Percentiles rank a stretch among this genome's conserved stretches.
Evolutionary conservation across 2,888 invertebrate species (phyloP).

Genomic region (Lasioglossum figueresi): DNA sequence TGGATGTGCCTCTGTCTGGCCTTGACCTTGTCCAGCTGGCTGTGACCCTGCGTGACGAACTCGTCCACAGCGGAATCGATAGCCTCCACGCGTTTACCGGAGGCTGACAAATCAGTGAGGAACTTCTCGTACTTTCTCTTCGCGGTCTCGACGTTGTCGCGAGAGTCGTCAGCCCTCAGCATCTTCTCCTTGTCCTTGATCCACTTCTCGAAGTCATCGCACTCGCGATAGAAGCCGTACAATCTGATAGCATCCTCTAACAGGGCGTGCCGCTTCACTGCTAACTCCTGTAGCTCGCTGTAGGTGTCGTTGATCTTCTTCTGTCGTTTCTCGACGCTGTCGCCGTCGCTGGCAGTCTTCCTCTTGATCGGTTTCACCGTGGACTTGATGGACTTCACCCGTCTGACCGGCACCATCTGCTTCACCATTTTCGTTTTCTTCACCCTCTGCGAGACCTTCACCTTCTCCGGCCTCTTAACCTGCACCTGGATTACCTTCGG

Average conservation of each 20-base stretch:
- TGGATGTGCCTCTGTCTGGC: slow-evolving; percentile 93
- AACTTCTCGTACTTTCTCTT: slow-evolving; percentile 98
- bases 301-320: slow-evolving; percentile 92
- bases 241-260: slow-evolving; percentile 96
- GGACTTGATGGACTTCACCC: slow-evolving; percentile 85
- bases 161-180: slow-evolving; percentile 92
- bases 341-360: slow-evolving; percentile 86
- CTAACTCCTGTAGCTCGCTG: slow-evolving; percentile 91
- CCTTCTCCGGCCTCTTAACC: slow-evolving; percentile 93
- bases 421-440: slow-evolving; percentile 95
- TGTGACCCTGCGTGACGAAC: slow-evolving; percentile 93
- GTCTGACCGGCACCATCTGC: slow-evolving; percentile 92
- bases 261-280: slow-evolving; percentile 91
- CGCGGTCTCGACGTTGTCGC: slow-evolving; percentile 95
- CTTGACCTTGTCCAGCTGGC: slow-evolving; percentile 92
- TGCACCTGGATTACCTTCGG: slow-evolving; percentile 93
- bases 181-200: slow-evolving; percentile 97
- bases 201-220: slow-evolving; percentile 99
- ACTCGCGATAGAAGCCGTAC: slow-evolving; percentile 97
- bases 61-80: slow-evolving; percentile 95
- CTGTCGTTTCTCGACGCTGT: slow-evolving; percentile 92
- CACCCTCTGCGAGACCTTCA: slow-evolving; percentile 92
- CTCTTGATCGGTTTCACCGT: slow-evolving; percentile 81
- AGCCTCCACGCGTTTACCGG: slow-evolving; percentile 94
- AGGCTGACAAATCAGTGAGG: slow-evolving; percentile 97